Evolutionary conservation across 2,797 vertebrate species (phyloP).

Genomic region (Gephyroberyx darwinii): DNA sequence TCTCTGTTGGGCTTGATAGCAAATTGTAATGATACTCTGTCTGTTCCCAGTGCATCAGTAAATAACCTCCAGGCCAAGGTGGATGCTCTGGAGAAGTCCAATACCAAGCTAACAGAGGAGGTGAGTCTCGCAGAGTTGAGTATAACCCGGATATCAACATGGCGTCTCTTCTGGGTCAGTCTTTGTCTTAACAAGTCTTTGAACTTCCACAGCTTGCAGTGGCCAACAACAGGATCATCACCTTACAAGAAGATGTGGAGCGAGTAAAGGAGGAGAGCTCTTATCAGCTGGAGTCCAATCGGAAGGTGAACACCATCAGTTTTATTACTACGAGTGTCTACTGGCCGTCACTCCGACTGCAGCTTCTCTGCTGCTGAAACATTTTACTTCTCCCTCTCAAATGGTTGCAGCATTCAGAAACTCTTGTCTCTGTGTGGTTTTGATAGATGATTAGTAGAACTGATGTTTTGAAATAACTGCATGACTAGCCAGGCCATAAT

Average conservation of each 20-base stretch:
- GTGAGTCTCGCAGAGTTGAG: constrained; percentile 71
- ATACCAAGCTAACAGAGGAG: constrained; percentile 97
- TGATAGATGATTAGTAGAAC: neutral
- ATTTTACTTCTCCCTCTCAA: neutral
- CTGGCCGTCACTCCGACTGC: too few species aligned
- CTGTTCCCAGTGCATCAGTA: constrained; percentile 88
- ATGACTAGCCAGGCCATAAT: neutral
- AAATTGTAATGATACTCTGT: constrained; percentile 22
- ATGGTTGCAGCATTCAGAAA: neutral
- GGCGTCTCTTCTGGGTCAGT: neutral
- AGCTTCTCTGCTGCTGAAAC: neutral
- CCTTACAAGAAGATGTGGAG: constrained; percentile 96
- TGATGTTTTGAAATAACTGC: neutral
- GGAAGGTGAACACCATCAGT: constrained; percentile 81
- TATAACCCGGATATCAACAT: neutral
- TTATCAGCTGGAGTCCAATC: constrained; percentile 89
- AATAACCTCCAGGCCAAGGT: constrained; percentile 98
- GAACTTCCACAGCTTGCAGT: constrained; percentile 89
- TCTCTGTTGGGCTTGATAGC: neutral
- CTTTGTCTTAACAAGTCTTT: neutral
- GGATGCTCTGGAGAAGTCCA: constrained; percentile 97
- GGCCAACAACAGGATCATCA: constrained; percentile 98
- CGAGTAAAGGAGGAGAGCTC: constrained; percentile 93
- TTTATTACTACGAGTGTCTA: too few species aligned
- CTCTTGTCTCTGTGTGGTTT: neutral